Conservation (phyloP, 1,140 invertebrate genomes). For the Cotesia glomerata region DNA sequence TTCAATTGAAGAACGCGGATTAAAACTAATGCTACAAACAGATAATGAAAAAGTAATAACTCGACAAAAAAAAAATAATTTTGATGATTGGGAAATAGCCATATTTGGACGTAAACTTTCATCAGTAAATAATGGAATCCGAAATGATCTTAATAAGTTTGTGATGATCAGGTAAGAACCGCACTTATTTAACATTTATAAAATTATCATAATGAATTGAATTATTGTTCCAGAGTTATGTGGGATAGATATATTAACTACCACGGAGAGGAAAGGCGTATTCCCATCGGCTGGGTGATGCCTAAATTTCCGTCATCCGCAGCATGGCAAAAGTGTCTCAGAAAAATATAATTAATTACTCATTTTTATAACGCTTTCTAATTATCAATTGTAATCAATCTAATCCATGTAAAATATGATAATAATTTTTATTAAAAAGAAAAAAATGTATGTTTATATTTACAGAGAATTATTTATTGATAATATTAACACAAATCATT, state of each 20-base stretch:
- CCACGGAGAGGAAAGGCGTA: slow-evolving; percentile 51
- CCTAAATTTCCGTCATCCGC: slow-evolving; percentile 54
- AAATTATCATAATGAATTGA: too few relatives aligned
- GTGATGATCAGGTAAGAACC: slow-evolving; percentile 52
- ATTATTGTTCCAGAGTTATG: slow-evolving; percentile 52
- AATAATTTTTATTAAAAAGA: background rate
- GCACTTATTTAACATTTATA: background rate
- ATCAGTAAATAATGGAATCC: slow-evolving; percentile 39
- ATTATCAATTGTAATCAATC: background rate
- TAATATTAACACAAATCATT: background rate
- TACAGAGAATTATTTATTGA: slow-evolving; percentile 38
- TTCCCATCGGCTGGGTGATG: slow-evolving; percentile 68
- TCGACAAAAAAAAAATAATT: slow-evolving; percentile 49
- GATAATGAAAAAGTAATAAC: slow-evolving; percentile 53
- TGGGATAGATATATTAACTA: slow-evolving; percentile 65
- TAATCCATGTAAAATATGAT: background rate
- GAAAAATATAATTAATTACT: slow-evolving; percentile 36
- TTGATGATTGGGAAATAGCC: slow-evolving; percentile 51
- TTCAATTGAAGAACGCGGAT: slow-evolving; percentile 55
- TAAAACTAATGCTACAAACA: slow-evolving; percentile 57
- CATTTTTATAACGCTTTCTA: background rate
- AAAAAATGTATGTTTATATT: slow-evolving; percentile 14
- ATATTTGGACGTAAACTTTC: slow-evolving; percentile 50
- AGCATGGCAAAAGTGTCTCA: slow-evolving; percentile 57
- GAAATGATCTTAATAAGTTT: slow-evolving; percentile 55